phyloP scores from a whole-genome alignment of 2,888 invertebrate genomes.

The Scaptomyza caliginosa region DNA sequence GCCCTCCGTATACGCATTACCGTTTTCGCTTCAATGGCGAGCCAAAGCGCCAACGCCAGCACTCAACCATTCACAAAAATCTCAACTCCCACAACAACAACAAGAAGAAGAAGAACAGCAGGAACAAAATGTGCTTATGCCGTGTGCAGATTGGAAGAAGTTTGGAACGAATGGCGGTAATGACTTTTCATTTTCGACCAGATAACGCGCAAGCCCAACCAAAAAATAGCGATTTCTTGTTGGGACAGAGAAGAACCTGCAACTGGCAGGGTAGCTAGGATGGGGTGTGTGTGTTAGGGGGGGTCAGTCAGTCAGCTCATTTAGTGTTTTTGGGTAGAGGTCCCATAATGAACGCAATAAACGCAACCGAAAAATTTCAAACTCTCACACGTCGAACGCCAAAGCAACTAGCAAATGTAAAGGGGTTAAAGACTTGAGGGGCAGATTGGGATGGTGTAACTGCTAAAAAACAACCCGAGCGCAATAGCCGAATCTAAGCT shows the following conservation, averaged over 20 bases:
- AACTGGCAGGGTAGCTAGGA: slow-evolving; percentile 15
- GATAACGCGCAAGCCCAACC: slow-evolving; percentile 64
- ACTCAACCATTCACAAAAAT: slow-evolving; percentile 1
- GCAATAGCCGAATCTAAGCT: slow-evolving; percentile 1
- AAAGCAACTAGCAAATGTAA: slow-evolving; percentile 22
- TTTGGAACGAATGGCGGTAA: slow-evolving; percentile 79
- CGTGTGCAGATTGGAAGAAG: slow-evolving; percentile 49
- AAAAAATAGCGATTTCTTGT: slow-evolving; percentile 34
- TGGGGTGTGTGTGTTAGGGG: not conserved
- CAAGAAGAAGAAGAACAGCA: not conserved
- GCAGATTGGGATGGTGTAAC: not conserved
- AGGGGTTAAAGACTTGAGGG: slow-evolving; percentile 9
- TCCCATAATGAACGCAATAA: slow-evolving; percentile 76
- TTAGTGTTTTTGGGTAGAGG: slow-evolving; percentile 13
- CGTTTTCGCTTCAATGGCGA: slow-evolving; percentile 76
- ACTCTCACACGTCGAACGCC: slow-evolving; percentile 51
- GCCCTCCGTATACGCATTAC: slow-evolving; percentile 63
- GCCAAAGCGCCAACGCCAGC: slow-evolving; percentile 21
- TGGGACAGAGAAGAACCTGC: slow-evolving; percentile 28
- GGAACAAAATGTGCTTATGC: slow-evolving; percentile 42
- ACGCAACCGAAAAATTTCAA: slow-evolving; percentile 76
- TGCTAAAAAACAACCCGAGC: slow-evolving; percentile 7
- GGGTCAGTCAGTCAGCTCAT: slow-evolving; percentile 24
- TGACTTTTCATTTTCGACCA: slow-evolving; percentile 80
- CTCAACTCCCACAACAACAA: not conserved